Base-by-base conservation (phyloP, 2,113 vertebrate species). In the Tympanuchus pallidicinctus region DNA sequence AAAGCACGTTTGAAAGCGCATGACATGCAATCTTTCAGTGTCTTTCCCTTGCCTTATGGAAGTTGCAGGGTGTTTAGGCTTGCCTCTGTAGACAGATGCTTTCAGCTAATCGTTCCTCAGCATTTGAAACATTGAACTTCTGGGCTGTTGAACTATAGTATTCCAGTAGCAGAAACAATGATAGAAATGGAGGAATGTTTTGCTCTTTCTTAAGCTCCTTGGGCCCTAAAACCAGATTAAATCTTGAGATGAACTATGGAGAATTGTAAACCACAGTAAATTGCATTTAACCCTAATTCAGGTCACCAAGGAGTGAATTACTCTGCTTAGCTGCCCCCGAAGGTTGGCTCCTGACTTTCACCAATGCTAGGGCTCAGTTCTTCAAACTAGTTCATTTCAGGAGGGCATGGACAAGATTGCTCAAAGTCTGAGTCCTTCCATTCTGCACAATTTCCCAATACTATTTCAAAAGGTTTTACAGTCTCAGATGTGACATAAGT, bases 51-150 rank as follows among this genome's bases (percentile, higher is more conserved):
- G n/a, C 38, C 32, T 82, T 45, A 38, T 22, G 32, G 79, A 45
- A 16, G 4, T 76, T 77, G 16, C 0, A 1, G 38, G 48, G 10
- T 27, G 6, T 48, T 86, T 66, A 56, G 28, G 22, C 20, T 43
- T 48, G 57, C 43, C 16, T 32, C 19, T 1, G 1, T 14, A 30
- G 42, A 36, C 32, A 63, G 52, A 18, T 0, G 0, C 38, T 43
- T 25, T 60, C 43, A 65, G 34, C 38, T 56, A 40, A 28, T 70
- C 22, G 2, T 36, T 73, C 18, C 36, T 7, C 11, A 74, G 48
- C 34, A 18, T 77, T 88, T 42, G 32, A 73, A 63, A 60, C 25
- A 12, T 16, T 18, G 42, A 30, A 27, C 43, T 82, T 82, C 67
- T 82, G 67, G 34, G 16, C 17, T 52, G 32, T 17, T 38, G 28